phyloP scores from a whole-genome alignment of 2,888 invertebrate species.

The Hydraecia micacea region DNA sequence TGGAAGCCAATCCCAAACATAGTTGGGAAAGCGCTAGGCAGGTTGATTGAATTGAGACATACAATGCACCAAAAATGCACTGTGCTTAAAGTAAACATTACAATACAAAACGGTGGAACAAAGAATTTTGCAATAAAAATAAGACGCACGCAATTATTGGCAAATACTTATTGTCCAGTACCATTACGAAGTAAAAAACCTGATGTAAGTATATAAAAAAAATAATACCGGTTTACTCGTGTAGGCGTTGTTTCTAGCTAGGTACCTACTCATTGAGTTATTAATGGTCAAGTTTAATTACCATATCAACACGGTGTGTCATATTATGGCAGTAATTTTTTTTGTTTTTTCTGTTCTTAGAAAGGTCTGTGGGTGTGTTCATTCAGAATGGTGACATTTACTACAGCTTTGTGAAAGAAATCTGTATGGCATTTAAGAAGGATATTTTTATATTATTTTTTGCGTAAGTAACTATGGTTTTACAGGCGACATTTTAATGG shows the following conservation, averaged over 20 bases:
- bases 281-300: slow-evolving; percentile 39
- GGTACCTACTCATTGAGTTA: slow-evolving; percentile 14
- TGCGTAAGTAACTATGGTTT: background rate
- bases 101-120: background rate
- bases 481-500: background rate
- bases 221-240: slow-evolving; percentile 29
- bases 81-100: background rate
- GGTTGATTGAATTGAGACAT: background rate
- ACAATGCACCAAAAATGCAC: no score
- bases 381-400: slow-evolving; percentile 18
- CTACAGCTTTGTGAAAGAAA: slow-evolving; percentile 3
- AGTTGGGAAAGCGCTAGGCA: background rate
- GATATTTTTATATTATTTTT: background rate
- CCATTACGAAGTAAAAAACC: background rate
- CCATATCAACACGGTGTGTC: slow-evolving; percentile 27
- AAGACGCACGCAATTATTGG: slow-evolving; percentile 47
- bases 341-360: slow-evolving; percentile 25
- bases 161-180: slow-evolving; percentile 35
- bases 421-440: slow-evolving; percentile 4
- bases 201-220: slow-evolving; percentile 10
- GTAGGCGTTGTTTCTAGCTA: slow-evolving; percentile 23
- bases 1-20: background rate
- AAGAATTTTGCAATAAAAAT: slow-evolving; percentile 12
- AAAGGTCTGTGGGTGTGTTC: slow-evolving; percentile 23
- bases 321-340: background rate